These are phyloP conservation scores for Aldabrachelys gigantea DNA, from an alignment of 2,113 vertebrate genomes.

Conservation along the genomic window DNA sequence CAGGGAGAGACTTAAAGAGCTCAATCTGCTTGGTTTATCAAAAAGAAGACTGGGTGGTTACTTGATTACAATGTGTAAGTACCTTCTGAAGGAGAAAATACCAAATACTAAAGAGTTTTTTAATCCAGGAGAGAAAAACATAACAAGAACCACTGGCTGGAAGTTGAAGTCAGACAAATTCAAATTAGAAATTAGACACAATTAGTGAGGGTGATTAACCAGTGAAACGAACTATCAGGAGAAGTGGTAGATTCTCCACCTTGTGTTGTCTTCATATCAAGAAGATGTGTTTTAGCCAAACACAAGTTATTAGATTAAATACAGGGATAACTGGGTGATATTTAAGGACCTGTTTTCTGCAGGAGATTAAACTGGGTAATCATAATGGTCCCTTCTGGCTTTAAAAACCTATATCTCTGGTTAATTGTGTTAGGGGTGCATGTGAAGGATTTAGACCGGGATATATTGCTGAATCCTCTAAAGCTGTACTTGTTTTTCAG, in stretches of 20 bases:
- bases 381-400: neutral
- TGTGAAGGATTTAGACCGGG: neutral
- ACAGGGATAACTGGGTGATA: neutral
- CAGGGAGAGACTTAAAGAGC: neutral
- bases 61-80: conserved; percentile 33
- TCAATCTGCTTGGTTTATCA: neutral
- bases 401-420: neutral
- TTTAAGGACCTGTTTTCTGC: neutral
- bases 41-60: neutral
- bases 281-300: neutral
- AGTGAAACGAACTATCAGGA: neutral
- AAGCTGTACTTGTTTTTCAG: neutral
- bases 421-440: neutral
- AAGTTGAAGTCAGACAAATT: neutral
- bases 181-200: neutral
- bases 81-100: neutral
- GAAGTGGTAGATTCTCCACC: neutral
- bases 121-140: neutral
- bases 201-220: too few species aligned
- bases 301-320: neutral
- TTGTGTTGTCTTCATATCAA: neutral
- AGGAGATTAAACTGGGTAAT: neutral
- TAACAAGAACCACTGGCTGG: neutral
- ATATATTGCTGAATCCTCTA: neutral
- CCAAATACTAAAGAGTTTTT: neutral